These are phyloP conservation scores for Eupeodes latifasciatus DNA, from an alignment of 2,888 invertebrate species.

Conservation along the genomic window DNA sequence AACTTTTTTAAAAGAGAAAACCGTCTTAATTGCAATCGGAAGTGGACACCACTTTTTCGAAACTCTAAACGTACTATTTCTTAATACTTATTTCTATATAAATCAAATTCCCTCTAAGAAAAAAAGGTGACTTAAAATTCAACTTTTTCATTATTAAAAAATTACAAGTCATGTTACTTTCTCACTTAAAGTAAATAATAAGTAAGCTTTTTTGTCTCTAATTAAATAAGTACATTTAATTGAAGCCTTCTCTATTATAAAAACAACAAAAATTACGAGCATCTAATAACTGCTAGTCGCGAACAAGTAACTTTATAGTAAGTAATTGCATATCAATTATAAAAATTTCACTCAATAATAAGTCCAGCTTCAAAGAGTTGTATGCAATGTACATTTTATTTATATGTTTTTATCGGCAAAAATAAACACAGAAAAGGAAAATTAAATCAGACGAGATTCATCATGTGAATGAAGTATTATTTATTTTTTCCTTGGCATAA, in stretches of 20 bases:
- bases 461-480: neutral
- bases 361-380: neutral
- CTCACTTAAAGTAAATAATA: neutral
- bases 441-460: slow-evolving; percentile 2
- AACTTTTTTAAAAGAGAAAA: neutral
- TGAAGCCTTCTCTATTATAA: slow-evolving; percentile 1
- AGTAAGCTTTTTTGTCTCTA: neutral
- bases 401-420: neutral
- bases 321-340: slow-evolving; percentile 38
- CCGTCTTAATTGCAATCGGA: neutral
- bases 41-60: neutral
- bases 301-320: slow-evolving; percentile 10
- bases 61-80: no score
- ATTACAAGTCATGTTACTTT: slow-evolving; percentile 14
- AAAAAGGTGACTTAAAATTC: neutral
- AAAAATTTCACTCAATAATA: slow-evolving; percentile 51
- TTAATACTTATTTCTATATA: neutral
- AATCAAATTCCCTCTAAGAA: neutral
- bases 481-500: slow-evolving; percentile 33
- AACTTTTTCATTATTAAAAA: neutral
- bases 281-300: neutral
- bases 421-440: neutral
- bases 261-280: neutral
- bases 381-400: no score
- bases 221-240: neutral